These are phyloP conservation scores for Caenorhabditis doughertyi DNA, from an alignment of 2,888 invertebrate genomes.

Conservation along the genomic window DNA sequence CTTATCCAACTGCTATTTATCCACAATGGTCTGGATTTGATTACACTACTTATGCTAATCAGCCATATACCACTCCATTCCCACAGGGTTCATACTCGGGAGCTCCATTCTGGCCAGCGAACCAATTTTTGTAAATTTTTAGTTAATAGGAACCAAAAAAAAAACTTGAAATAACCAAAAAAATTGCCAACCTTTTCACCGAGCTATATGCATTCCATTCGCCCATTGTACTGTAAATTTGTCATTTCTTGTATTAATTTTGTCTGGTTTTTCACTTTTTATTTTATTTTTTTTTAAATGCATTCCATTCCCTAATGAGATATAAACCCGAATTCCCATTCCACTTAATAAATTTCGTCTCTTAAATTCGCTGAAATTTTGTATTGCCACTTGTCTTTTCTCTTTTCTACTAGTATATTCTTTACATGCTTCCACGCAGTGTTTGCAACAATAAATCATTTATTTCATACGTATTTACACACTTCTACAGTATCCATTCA, in stretches of 20 bases:
- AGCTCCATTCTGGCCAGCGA: slow-evolving; percentile 56
- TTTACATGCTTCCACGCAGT: slow-evolving; percentile 41
- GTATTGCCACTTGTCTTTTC: neutral
- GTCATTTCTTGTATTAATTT: neutral
- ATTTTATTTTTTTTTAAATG: neutral
- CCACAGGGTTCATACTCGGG: slow-evolving; percentile 43
- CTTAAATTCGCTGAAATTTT: neutral
- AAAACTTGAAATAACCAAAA: slow-evolving; percentile 2
- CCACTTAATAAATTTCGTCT: neutral
- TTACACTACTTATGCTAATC: slow-evolving; percentile 42
- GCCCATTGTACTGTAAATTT: neutral
- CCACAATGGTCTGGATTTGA: slow-evolving; percentile 50
- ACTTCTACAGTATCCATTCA: slow-evolving; percentile 42
- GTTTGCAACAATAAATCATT: slow-evolving; percentile 53
- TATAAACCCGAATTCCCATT: neutral
- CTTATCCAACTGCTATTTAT: slow-evolving; percentile 55
- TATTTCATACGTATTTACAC: slow-evolving; percentile 31
- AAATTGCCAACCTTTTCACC: neutral
- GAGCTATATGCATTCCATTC: slow-evolving; percentile 12
- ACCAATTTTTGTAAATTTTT: slow-evolving; percentile 48
- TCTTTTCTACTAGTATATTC: too few relatives aligned
- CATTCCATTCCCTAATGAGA: neutral
- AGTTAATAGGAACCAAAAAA: slow-evolving; percentile 7
- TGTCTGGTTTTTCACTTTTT: neutral
- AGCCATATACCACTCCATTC: slow-evolving; percentile 40